Evolutionary conservation across 2,888 invertebrate genomes (phyloP), one percentile per base, ranked within the genome.

Genomic region (Cyaniris semiargus): DNA sequence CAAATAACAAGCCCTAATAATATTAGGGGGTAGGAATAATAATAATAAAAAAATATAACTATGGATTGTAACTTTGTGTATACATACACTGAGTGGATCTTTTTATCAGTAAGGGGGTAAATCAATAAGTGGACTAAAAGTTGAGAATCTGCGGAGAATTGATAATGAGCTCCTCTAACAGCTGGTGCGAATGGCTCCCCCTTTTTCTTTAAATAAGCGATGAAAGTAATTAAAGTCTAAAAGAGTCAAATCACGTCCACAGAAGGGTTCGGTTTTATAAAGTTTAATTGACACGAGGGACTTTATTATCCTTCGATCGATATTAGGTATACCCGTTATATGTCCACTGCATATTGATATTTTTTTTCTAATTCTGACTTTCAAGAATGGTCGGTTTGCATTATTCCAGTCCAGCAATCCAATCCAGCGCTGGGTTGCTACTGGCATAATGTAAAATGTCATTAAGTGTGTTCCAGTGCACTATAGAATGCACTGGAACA

Each of bases 211-310:
- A 27, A 74, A 18, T 23, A 74, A 74, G 13, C 48, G 23, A 48
- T 74, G 44, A 74, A 48, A 74, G 74, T 74, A 74, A 74, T 74
- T 74, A 74, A 74, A 48, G 23, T 44, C 74, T 8, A 74, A 48
- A 23, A 48, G 48, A 74, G 53, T 74, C 74, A 48, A 74, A 74
- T 74, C 74, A 74, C 48, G 74, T 74, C 18, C 44, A 27, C 23
- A 27, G 44, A 48, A 74, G 71, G 71, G 71, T 71, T 38, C 44
- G 44, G 71, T 71, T 71, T 71, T 71, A 44, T 71, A 71, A 71
- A 71, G 44, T 71, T 66, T 66, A 66, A 66, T 66, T 66, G 66
- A 66, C 66, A 27, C 66, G 66, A 27, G 13, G 15, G 23, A 27
- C 27, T 60, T 60, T 18, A 53, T 66, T 27, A 66, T 66, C 66